A percentile compares a stretch with the other conserved stretches of the same genome.
Conservation (phyloP, 1,140 invertebrate species). For the Saccostrea glomerata region DNA sequence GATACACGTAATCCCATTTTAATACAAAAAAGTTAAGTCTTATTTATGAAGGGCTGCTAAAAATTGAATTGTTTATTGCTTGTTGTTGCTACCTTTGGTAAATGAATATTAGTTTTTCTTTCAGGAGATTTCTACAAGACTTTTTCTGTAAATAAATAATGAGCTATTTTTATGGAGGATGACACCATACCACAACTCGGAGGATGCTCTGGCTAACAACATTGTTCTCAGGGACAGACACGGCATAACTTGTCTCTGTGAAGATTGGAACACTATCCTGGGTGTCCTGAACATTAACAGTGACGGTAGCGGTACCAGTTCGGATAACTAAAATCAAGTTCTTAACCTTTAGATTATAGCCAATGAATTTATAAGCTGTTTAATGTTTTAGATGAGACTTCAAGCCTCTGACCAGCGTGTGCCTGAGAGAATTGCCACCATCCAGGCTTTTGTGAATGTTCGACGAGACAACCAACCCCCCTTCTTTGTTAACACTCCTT, state of each 20-base stretch:
- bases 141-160: no score
- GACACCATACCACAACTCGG: slow-evolving; percentile 60
- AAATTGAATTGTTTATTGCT: background rate
- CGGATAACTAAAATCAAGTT: no score
- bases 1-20: background rate
- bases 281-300: slow-evolving; percentile 64
- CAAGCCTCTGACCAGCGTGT: slow-evolving; percentile 63
- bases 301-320: slow-evolving; percentile 60
- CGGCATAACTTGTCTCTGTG: slow-evolving; percentile 57
- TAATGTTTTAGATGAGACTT: slow-evolving; percentile 60
- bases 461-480: slow-evolving; percentile 55
- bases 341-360: no score
- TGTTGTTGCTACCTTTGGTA: no score
- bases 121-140: no score
- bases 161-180: background rate
- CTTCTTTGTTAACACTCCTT: slow-evolving; percentile 51
- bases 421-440: slow-evolving; percentile 60
- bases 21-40: background rate
- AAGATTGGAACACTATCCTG: slow-evolving; percentile 67
- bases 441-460: slow-evolving; percentile 61
- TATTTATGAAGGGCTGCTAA: background rate
- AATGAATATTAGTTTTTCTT: no score
- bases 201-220: slow-evolving; percentile 51
- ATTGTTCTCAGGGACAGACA: slow-evolving; percentile 63
- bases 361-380: no score